A percentile compares a stretch with the other conserved stretches of the same genome.
Evolutionary conservation across 2,113 vertebrate genomes (phyloP).

Genomic region (Misgurnus anguillicaudatus): DNA sequence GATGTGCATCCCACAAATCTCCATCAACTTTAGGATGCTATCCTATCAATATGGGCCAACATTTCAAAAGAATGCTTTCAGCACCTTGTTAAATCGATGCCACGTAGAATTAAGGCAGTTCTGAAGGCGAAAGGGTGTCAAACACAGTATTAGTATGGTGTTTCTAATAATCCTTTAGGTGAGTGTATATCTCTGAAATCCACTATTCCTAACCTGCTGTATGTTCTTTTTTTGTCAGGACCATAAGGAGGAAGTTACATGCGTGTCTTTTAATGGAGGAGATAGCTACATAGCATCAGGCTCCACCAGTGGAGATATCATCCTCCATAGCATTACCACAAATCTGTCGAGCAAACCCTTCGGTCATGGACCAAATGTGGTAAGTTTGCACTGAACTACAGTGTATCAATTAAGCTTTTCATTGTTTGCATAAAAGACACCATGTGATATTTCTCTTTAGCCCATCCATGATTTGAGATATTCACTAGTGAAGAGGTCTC

Average conservation of each 20-base stretch:
- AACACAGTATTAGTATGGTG: no score
- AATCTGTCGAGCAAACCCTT: conserved; percentile 91
- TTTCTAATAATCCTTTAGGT: no score
- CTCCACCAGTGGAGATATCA: conserved; percentile 91
- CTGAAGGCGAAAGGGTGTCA: no score
- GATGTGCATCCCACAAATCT: no score
- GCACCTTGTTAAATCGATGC: no score
- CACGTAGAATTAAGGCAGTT: no score
- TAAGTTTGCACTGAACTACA: conserved; percentile 52
- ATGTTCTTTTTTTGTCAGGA: conserved; percentile 73
- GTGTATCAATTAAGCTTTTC: background rate
- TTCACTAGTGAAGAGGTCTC: conserved; percentile 87
- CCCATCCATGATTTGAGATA: conserved; percentile 88
- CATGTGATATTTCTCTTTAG: conserved; percentile 68
- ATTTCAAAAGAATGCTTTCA: no score
- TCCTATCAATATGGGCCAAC: no score
- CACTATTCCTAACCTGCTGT: background rate
- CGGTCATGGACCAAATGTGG: conserved; percentile 88
- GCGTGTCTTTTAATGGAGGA: conserved; percentile 88
- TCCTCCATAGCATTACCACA: conserved; percentile 90
- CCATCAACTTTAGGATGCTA: no score
- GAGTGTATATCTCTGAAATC: background rate
- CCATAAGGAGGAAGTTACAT: conserved; percentile 91
- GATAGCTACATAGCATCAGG: conserved; percentile 91
- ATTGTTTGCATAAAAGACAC: background rate